Conservation (phyloP, 2,797 vertebrate genomes). For the Macrochelys suwanniensis region DNA sequence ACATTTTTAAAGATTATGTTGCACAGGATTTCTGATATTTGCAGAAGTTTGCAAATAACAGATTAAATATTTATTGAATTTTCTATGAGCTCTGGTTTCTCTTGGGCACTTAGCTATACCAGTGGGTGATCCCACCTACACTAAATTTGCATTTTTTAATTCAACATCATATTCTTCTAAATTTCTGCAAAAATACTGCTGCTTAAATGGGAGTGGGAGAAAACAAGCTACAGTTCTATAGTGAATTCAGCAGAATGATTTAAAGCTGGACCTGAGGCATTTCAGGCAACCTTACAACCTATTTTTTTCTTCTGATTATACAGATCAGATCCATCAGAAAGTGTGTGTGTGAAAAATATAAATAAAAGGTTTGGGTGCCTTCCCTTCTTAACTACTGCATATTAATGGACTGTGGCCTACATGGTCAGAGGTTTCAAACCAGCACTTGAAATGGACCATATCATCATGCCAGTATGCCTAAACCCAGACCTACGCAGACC, state of each 20-base stretch:
- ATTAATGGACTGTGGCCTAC: background rate
- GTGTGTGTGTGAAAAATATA: background rate
- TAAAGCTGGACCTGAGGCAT: conserved; percentile 3
- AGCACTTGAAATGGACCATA: background rate
- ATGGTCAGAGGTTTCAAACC: background rate
- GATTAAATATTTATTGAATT: background rate
- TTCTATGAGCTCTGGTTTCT: background rate
- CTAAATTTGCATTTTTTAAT: conserved; percentile 40
- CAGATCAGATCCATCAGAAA: background rate
- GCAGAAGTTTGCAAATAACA: background rate
- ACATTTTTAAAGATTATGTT: background rate
- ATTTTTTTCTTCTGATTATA: conserved; percentile 1
- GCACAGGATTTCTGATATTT: background rate
- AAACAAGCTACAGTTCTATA: conserved; percentile 7
- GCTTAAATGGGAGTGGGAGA: conserved; percentile 14
- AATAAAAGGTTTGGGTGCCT: background rate
- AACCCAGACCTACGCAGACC: background rate
- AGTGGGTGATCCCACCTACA: conserved; percentile 15
- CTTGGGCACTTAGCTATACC: background rate
- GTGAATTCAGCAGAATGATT: conserved; percentile 38
- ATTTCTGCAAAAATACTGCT: conserved; percentile 27
- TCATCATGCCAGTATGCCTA: background rate
- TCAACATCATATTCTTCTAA: background rate
- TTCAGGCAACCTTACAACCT: conserved; percentile 7
- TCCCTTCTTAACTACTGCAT: background rate